These are phyloP conservation scores for Virgularia gustaviana DNA, from an alignment of 92 coral and sea anemone genomes.

Conservation along the genomic window DNA sequence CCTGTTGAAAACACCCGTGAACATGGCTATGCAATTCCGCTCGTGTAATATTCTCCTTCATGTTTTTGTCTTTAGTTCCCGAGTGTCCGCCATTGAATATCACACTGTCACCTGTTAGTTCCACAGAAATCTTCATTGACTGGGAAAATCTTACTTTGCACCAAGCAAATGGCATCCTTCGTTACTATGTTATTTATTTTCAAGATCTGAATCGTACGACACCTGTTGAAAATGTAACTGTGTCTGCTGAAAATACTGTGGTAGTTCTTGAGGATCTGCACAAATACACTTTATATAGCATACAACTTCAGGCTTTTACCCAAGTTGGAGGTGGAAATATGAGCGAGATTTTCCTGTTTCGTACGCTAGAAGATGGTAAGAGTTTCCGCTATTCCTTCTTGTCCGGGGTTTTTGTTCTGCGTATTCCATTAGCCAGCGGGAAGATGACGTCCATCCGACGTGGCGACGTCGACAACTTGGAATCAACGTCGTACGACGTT, in stretches of 20 bases:
- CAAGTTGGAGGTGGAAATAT: constrained; percentile 35
- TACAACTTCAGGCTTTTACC: constrained; percentile 57
- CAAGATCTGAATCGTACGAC: not conserved
- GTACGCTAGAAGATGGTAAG: constrained; percentile 66
- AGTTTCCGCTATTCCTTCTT: not conserved
- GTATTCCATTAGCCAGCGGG: not conserved
- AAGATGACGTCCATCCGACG: not conserved
- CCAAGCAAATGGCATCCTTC: constrained; percentile 44
- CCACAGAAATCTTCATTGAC: constrained; percentile 48
- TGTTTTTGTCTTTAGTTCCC: constrained; percentile 31
- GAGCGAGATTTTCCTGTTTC: constrained; percentile 20
- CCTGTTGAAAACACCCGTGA: too few relatives aligned
- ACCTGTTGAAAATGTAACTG: not conserved
- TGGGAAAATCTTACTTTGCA: constrained; percentile 44
- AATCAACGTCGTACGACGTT: too few relatives aligned
- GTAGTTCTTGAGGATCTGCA: constrained; percentile 4
- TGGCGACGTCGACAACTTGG: too few relatives aligned
- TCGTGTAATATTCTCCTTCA: not conserved
- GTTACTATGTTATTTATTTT: constrained; percentile 30
- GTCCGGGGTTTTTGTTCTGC: not conserved
- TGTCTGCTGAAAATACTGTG: not conserved
- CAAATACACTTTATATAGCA: constrained; percentile 58
- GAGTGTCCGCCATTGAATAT: constrained; percentile 36
- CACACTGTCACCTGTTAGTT: constrained; percentile 33
- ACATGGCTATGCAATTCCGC: too few relatives aligned